These are phyloP conservation scores for Drosophila diplacantha DNA, from an alignment of 2,888 invertebrate species.

Conservation along the genomic window DNA sequence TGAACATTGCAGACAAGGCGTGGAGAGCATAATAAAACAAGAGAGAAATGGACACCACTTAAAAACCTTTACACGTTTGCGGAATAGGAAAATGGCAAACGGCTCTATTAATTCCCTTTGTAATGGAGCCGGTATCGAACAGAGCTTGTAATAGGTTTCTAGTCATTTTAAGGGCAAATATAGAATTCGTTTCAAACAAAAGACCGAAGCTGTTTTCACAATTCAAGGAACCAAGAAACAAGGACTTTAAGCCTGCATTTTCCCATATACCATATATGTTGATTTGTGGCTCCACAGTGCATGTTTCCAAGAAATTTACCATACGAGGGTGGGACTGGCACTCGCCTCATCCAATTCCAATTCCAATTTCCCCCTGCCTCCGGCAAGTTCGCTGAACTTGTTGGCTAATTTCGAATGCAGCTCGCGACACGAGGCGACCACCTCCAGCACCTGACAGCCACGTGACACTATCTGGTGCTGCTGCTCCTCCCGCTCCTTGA, in stretches of 20 bases:
- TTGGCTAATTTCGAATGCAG: conserved; percentile 56
- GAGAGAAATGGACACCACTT: too few relatives aligned
- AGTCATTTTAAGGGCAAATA: too few relatives aligned
- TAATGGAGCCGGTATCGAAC: background rate
- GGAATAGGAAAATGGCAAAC: background rate
- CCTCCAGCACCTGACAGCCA: conserved; percentile 53
- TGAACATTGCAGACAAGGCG: background rate
- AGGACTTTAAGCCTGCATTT: conserved; percentile 1
- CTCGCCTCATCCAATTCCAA: conserved; percentile 16
- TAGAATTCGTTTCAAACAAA: background rate
- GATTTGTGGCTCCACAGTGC: conserved; percentile 12
- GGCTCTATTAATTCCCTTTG: background rate
- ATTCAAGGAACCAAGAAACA: background rate
- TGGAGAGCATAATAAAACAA: too few relatives aligned
- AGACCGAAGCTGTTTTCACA: too few relatives aligned
- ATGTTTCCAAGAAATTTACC: conserved; percentile 18
- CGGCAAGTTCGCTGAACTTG: conserved; percentile 60
- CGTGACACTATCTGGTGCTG: conserved; percentile 62
- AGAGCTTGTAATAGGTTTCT: too few relatives aligned
- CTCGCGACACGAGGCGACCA: conserved; percentile 39
- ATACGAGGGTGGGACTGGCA: conserved; percentile 11
- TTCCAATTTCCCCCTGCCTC: conserved; percentile 8
- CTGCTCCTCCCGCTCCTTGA: conserved; percentile 13
- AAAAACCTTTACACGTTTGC: too few relatives aligned
- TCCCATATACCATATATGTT: background rate